Conservation (phyloP, 2,113 vertebrate genomes). For the Abramis brama region DNA sequence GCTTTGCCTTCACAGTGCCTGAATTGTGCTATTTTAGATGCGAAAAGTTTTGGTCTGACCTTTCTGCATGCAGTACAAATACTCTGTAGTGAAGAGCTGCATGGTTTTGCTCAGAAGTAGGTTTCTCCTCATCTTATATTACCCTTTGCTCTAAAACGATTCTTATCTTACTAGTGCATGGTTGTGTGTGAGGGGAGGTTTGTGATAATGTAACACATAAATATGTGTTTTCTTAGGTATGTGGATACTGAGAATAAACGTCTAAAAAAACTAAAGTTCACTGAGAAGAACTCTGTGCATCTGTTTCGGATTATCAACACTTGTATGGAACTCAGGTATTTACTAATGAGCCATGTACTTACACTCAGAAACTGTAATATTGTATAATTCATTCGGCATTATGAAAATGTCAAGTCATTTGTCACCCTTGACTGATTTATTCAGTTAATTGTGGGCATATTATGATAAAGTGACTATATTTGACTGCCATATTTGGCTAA, state of each 20-base stretch:
- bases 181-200: background rate
- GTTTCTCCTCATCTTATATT: background rate
- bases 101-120: slow-evolving; percentile 60
- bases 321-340: slow-evolving; percentile 64
- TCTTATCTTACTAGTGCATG: background rate
- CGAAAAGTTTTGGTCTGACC: background rate
- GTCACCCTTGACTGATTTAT: background rate
- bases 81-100: slow-evolving; percentile 65
- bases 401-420: background rate
- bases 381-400: background rate
- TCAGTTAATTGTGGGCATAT: background rate
- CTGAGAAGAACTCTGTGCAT: slow-evolving; percentile 27
- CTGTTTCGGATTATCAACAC: slow-evolving; percentile 61
- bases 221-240: slow-evolving; percentile 61
- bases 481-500: no score
- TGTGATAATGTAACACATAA: background rate
- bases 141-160: background rate
- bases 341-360: background rate
- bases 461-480: no score
- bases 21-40: background rate
- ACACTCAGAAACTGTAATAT: background rate
- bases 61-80: slow-evolving; percentile 26
- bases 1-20: slow-evolving; percentile 51
- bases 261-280: background rate
- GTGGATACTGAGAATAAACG: background rate